phyloP scores from a whole-genome alignment of 2,888 invertebrate species.

The Cyrtodaria siliqua region DNA sequence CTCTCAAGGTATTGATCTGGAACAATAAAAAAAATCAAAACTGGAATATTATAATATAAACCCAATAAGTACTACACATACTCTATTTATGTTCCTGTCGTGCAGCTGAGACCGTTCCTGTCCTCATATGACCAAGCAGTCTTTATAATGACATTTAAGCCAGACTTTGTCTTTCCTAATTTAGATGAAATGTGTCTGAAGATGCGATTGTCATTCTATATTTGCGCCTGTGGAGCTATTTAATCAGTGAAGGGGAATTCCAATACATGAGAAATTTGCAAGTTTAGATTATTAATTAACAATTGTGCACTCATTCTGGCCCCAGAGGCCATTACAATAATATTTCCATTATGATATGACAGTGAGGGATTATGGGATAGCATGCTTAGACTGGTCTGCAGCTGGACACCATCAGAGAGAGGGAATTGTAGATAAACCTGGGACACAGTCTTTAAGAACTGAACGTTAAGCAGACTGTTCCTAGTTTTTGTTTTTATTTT shows the following conservation, averaged over 20 bases:
- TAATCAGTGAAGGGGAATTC: conserved; percentile 41
- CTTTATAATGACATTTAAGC: no score
- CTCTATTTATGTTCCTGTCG: no score
- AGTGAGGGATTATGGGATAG: conserved; percentile 43
- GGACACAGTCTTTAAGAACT: no score
- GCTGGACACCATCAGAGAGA: conserved; percentile 7
- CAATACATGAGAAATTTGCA: conserved; percentile 47
- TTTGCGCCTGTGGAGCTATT: conserved; percentile 38
- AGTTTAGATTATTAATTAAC: conserved; percentile 49
- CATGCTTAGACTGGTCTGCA: conserved; percentile 22
- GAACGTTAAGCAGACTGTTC: no score
- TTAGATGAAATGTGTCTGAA: conserved; percentile 12
- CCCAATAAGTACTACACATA: no score
- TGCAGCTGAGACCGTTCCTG: no score
- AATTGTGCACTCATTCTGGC: conserved; percentile 20
- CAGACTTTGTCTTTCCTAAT: conserved; percentile 6
- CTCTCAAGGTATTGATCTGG: no score
- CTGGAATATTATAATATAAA: no score
- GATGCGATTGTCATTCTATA: conserved; percentile 24
- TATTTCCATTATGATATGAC: conserved; percentile 54
- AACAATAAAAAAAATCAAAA: no score
- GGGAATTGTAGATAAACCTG: no score
- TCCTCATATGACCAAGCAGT: no score
- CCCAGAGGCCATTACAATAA: conserved; percentile 50
- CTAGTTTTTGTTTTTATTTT: no score